A percentile compares a stretch with the other conserved stretches of the same genome.
These are phyloP conservation scores for Mormyrops boulengeri DNA, from an alignment of 2,797 vertebrate genomes.

Conservation along the genomic window DNA sequence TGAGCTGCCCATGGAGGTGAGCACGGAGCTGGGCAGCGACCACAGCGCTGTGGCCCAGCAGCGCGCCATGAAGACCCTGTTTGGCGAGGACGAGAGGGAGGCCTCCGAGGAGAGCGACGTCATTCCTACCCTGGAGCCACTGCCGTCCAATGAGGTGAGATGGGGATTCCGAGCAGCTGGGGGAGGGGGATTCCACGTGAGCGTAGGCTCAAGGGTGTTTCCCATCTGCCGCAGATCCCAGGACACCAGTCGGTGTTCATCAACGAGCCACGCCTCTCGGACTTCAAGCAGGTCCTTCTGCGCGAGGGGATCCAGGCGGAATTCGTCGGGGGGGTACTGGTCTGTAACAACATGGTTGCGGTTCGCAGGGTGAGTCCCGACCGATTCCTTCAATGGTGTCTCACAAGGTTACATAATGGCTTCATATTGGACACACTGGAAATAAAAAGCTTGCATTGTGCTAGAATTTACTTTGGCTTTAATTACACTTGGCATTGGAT, in stretches of 20 bases:
- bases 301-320: slow-evolving; percentile 95
- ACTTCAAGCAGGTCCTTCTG: slow-evolving; percentile 97
- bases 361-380: slow-evolving; percentile 84
- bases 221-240: slow-evolving; percentile 63
- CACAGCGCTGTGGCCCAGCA: slow-evolving; percentile 71
- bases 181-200: neutral
- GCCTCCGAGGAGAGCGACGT: slow-evolving; percentile 86
- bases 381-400: neutral
- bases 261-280: slow-evolving; percentile 94
- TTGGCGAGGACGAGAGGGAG: slow-evolving; percentile 89
- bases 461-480: neutral
- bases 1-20: slow-evolving; percentile 74
- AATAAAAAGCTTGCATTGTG: neutral
- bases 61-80: slow-evolving; percentile 87
- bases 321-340: slow-evolving; percentile 94
- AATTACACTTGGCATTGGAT: neutral
- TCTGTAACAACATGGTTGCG: slow-evolving; percentile 96
- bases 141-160: slow-evolving; percentile 78
- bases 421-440: neutral
- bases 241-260: slow-evolving; percentile 98
- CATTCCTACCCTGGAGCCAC: slow-evolving; percentile 90
- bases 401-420: neutral
- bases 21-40: slow-evolving; percentile 55
- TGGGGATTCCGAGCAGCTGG: neutral
- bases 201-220: neutral